phyloP scores from a whole-genome alignment of 2,797 vertebrate genomes.

The Orientallactaga sibirica region DNA sequence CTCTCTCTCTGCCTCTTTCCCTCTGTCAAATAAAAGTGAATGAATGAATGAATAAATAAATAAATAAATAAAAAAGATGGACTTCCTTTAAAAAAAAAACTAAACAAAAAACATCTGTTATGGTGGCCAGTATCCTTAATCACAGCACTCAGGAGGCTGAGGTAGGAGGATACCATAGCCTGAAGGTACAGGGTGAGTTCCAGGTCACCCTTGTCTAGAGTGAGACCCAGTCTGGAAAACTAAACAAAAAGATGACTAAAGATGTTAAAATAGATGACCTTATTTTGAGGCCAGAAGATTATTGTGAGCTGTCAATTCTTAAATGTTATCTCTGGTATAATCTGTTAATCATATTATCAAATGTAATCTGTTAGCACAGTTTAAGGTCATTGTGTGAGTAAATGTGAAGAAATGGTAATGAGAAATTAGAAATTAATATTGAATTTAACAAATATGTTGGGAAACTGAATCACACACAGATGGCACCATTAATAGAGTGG shows the following conservation, averaged over 20 bases:
- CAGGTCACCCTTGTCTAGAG: not conserved
- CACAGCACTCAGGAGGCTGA: too few relatives aligned
- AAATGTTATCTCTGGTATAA: slow-evolving; percentile 65
- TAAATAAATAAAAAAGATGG: too few relatives aligned
- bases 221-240: not conserved
- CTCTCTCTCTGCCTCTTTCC: too few relatives aligned
- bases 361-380: slow-evolving; percentile 48
- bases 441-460: slow-evolving; percentile 25
- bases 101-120: too few relatives aligned
- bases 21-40: too few relatives aligned
- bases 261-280: slow-evolving; percentile 48
- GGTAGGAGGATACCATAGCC: too few relatives aligned
- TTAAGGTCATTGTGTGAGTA: slow-evolving; percentile 63
- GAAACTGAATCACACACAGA: too few relatives aligned
- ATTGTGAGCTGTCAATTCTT: slow-evolving; percentile 60
- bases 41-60: too few relatives aligned
- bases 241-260: not conserved
- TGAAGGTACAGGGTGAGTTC: too few relatives aligned
- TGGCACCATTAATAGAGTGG: too few relatives aligned
- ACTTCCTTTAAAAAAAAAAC: too few relatives aligned
- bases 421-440: slow-evolving; percentile 53
- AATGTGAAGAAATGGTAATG: slow-evolving; percentile 36
- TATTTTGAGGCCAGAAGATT: slow-evolving; percentile 62
- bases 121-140: too few relatives aligned
- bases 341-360: slow-evolving; percentile 74